These are phyloP conservation scores for Leptarthrus brevirostris DNA, from an alignment of 2,888 invertebrate genomes.

Conservation along the genomic window DNA sequence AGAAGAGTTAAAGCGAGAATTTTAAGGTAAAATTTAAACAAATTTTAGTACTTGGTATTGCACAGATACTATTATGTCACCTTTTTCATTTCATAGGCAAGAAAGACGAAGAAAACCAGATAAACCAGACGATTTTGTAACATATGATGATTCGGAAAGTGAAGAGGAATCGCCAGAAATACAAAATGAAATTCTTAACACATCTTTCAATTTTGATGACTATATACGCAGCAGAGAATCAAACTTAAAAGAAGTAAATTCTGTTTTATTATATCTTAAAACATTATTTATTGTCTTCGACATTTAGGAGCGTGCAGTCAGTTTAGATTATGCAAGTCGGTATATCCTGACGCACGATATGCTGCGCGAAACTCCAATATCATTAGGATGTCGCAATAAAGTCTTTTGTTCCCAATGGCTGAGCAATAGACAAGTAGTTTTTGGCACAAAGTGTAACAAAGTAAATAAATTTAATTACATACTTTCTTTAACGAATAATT, in stretches of 20 bases:
- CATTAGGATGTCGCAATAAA: constrained; percentile 88
- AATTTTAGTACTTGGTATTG: neutral
- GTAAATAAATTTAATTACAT: constrained; percentile 66
- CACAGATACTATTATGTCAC: too few species aligned
- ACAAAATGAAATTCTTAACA: constrained; percentile 78
- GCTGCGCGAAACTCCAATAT: constrained; percentile 85
- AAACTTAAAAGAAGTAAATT: constrained; percentile 73
- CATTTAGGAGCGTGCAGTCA: constrained; percentile 72
- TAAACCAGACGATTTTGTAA: constrained; percentile 90
- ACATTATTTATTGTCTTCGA: constrained; percentile 1
- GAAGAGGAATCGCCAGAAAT: constrained; percentile 83
- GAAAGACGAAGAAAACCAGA: constrained; percentile 85
- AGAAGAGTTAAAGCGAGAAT: constrained; percentile 72
- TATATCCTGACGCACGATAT: constrained; percentile 91
- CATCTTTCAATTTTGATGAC: constrained; percentile 88
- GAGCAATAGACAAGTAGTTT: constrained; percentile 92
- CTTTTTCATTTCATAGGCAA: constrained; percentile 65
- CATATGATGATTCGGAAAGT: constrained; percentile 88
- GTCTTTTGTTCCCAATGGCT: constrained; percentile 97
- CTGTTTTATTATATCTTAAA: neutral
- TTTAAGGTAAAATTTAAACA: constrained; percentile 56
- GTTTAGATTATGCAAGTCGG: constrained; percentile 83
- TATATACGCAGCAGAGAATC: constrained; percentile 84
- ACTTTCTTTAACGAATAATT: neutral
- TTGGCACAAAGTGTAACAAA: constrained; percentile 98